Evolutionary conservation across 2,113 vertebrate species (phyloP).

Genomic region (Hylia prasina): DNA sequence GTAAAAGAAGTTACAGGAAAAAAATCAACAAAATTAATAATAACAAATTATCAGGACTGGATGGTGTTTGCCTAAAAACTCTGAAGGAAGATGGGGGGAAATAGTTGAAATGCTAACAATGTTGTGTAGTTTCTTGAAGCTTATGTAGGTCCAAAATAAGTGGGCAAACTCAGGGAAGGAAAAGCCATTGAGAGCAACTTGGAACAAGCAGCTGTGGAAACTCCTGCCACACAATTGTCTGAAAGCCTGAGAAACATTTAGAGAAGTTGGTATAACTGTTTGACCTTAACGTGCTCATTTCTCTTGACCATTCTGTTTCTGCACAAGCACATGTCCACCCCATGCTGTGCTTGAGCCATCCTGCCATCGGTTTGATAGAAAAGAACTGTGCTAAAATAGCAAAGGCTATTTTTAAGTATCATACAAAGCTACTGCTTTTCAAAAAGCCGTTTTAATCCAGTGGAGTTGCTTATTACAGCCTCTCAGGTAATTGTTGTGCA

Average conservation of each 20-base stretch:
- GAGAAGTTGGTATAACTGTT: not conserved
- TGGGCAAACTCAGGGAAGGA: not conserved
- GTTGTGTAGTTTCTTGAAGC: not conserved
- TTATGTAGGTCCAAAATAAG: not conserved
- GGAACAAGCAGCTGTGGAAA: not conserved
- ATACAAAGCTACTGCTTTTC: not conserved
- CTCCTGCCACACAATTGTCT: not conserved
- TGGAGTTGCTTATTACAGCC: not conserved
- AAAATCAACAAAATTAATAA: not conserved
- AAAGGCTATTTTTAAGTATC: not conserved
- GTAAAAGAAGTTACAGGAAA: not conserved
- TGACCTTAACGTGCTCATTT: not conserved
- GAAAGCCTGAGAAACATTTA: not conserved
- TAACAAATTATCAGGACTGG: not conserved
- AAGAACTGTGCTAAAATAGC: not conserved
- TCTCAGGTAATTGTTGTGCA: not conserved
- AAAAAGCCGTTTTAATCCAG: not conserved
- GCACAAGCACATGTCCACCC: not conserved
- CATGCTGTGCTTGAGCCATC: rapidly evolving
- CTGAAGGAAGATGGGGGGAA: not conserved
- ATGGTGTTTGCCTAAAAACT: not conserved
- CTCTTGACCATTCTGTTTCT: not conserved
- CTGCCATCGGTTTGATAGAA: not conserved
- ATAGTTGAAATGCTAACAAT: not conserved
- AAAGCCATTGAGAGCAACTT: not conserved